Evolutionary conservation across 2,113 vertebrate genomes (phyloP), one percentile per base, ranked within the genome.

Genomic region (Sapayoa aenigma): DNA sequence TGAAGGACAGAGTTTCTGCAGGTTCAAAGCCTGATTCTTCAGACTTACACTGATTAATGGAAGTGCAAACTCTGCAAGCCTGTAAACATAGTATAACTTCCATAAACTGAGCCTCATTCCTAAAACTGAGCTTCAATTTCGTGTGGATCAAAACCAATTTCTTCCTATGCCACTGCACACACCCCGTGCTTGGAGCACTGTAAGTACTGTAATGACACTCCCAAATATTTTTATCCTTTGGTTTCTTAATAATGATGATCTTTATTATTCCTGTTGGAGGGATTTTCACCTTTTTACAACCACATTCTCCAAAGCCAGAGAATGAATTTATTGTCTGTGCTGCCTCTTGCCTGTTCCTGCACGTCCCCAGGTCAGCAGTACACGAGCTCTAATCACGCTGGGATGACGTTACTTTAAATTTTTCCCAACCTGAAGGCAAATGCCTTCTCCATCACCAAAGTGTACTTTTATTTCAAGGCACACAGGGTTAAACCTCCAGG

Each of bases 351-450:
- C 90, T 97, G 97, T 94, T 90, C 84, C 82, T 84, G 89, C 96
- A 87, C 21, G 94, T 89, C 95, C 68, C 28, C 53, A 44, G 93
- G 96, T 95, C 96, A 95, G 89, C 49, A 96, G 92, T 58, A 84
- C 88, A 47, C 3, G 16, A 86, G 86, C 90, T 94, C 94, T 76
- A 63, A 91, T 91, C 93, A 50, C 17, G 60, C 86, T 0, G 13
- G 75, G 88, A 50, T 96, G 92, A 96, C 62, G 72, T 82, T 75
- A 94, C 74, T 87, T 94, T n/a, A 87, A 95, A 21, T 83, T 95
- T 71, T 90, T 91, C 83, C 85, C 96, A 95, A 96, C 94, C 97
- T 88, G 71, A 60, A 97, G 97, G 96, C 95, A 97, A 95, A 94
- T 91, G 92, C 81, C 62, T 95, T 74, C 74, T 90, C 81, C 94